These are phyloP conservation scores for Gorsachius goisagi DNA, from an alignment of 2,113 vertebrate genomes.

Conservation along the genomic window DNA sequence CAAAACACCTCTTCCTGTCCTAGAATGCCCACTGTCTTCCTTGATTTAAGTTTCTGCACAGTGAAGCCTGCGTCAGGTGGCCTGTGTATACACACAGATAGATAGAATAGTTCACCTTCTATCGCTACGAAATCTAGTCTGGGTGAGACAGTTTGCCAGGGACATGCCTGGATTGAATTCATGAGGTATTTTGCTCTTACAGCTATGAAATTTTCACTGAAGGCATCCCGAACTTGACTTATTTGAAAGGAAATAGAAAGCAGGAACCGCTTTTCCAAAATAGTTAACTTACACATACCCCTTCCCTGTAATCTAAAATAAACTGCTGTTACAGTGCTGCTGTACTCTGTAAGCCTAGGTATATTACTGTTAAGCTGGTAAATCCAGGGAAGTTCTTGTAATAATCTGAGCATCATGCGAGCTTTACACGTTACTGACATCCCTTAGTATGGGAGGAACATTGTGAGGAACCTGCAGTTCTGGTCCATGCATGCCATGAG, in stretches of 20 bases:
- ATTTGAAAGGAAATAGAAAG: background rate
- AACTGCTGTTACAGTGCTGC: background rate
- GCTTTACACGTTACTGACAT: background rate
- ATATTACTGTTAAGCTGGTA: background rate
- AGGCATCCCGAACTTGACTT: background rate
- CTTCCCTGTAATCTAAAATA: background rate
- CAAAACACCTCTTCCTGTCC: background rate
- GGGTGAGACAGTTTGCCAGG: background rate
- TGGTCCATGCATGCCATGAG: background rate
- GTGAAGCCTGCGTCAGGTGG: background rate
- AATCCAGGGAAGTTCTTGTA: background rate
- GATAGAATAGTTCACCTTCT: background rate
- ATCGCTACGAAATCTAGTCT: background rate
- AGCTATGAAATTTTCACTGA: background rate
- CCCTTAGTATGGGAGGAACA: background rate
- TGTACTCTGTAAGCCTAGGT: background rate
- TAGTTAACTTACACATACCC: fast-evolving
- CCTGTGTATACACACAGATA: no score
- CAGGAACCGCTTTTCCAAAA: background rate
- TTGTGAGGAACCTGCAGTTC: background rate
- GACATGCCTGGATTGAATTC: background rate
- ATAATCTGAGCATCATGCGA: background rate
- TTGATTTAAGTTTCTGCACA: fast-evolving
- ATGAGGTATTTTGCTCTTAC: background rate
- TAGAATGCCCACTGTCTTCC: background rate